Evolutionary conservation across 2,888 invertebrate species (phyloP), one percentile per base, ranked within the genome.

Genomic region (Apodemia duryi): DNA sequence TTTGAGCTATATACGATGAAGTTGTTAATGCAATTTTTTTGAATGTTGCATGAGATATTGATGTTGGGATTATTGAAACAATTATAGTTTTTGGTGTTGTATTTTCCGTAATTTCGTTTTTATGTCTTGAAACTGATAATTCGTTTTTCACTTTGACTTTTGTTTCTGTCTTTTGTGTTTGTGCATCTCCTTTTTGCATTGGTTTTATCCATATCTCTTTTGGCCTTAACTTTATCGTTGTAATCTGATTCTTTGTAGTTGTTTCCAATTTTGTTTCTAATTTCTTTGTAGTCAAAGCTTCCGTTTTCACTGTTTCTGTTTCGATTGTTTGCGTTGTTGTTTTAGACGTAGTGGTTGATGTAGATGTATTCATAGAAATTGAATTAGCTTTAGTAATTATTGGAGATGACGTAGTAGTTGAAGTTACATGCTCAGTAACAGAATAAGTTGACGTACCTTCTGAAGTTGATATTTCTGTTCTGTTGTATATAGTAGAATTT

Each of bases 171-270:
- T 74, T 71, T 66, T 78, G 68, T 66, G 77, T 77, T 84, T 32
- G 32, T 13, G 57, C 13, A 35, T 91, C 91, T 88, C 91, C 91
- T 89, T 91, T 91, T 80, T 89, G 88, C 0, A 90, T 85, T 60
- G 91, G 91, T 72, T 79, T 80, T 73, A 91, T 91, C 91, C 91
- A 91, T 75, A 91, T 91, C 74, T 91, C 91, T 75, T 91, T 91
- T n/a, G 87, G 86, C 70, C 88, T 88, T 38, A 84, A 83, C 75
- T 91, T 91, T 0, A 76, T 68, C 32, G 88, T 88, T n/a, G 85
- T 83, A 21, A 81, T 76, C 61, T 72, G 71, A n/a, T 73, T 72
- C 79, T 77, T 85, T 9, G 76, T 69, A 21, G 83, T 83, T 41
- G 80, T 76, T 68, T 88, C 85, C 52, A 77, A 72, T 70, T 81